Base-by-base conservation (phyloP, 2,113 vertebrate species). In the Ictalurus furcatus region DNA sequence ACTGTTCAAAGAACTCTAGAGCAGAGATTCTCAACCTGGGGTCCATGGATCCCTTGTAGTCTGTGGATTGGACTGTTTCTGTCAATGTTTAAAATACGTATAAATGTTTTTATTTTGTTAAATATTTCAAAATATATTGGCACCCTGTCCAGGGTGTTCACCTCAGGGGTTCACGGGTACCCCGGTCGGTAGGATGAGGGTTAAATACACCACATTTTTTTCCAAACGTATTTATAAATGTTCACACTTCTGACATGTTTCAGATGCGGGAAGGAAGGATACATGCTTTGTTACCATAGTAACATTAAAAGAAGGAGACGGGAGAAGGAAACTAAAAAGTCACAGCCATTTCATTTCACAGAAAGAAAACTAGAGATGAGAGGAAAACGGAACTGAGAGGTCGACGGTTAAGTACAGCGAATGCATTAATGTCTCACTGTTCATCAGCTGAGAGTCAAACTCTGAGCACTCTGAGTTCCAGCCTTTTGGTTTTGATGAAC, bases 221-320 rank as follows among this genome's bases (percentile, higher is more conserved):
- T 74, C 17, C 12, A 37, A 11, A 78, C 28, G 19, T 63, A 79
- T 44, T 87, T 78, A 65, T 34, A 52, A 30, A 17, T 48, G 58
- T 87, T 67, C n/a, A 67, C 86, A 87, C 44, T 0, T 76, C 69
- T 58, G 74, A 9, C 71, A n/a, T 7, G 14, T 79, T 87, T 21
- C 40, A 58, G 37, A 58, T 79, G 59, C 71, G 40, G 59, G 34
- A 44, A 30, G 25, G 58, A 54, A 34, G 40, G 74, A 12, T 37
- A 34, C 13, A 56, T 30, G 48, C 21, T 82, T 52, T 7, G 7
- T 71, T 58, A 71, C 63, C 78, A 82, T 69, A 69, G 86, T 56
- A 58, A 88, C 86, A 25, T 21, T 30, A 12, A n/a, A 19, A 63
- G 65, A 76, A 7, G 54, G 14, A 63, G 16, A 30, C 25, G 30